phyloP scores from a whole-genome alignment of 2,113 vertebrate species.

The Dermatemys mawii region DNA sequence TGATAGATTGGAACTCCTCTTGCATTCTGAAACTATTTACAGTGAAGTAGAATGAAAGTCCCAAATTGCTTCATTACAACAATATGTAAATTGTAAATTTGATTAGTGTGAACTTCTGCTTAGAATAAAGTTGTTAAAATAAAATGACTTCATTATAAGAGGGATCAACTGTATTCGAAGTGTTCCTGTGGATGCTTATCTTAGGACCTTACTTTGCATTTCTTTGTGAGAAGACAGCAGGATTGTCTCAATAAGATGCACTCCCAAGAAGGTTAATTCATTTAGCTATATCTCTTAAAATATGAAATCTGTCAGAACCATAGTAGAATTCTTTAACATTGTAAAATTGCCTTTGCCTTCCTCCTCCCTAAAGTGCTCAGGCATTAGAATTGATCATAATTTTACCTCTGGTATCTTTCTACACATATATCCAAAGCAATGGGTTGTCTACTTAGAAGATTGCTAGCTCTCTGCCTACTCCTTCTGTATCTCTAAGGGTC shows the following conservation, averaged over 20 bases:
- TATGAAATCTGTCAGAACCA: background rate
- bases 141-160: background rate
- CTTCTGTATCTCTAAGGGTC: background rate
- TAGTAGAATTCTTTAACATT: background rate
- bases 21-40: background rate
- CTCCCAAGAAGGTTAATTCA: background rate
- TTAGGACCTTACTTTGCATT: background rate
- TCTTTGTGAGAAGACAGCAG: background rate
- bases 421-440: background rate
- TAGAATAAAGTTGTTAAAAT: background rate
- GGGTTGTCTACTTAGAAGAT: background rate
- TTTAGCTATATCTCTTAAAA: rapidly evolving
- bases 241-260: background rate
- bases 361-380: background rate
- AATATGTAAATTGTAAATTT: background rate
- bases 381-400: background rate
- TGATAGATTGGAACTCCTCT: background rate
- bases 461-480: background rate
- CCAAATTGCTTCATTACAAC: background rate
- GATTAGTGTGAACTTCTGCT: background rate
- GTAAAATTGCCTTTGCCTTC: background rate
- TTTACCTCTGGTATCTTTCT: background rate
- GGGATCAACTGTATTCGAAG: background rate
- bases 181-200: rapidly evolving
- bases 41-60: background rate